Evolutionary conservation across 2,113 vertebrate species (phyloP), one percentile per base, ranked within the genome.

Genomic region (Promerops cafer): DNA sequence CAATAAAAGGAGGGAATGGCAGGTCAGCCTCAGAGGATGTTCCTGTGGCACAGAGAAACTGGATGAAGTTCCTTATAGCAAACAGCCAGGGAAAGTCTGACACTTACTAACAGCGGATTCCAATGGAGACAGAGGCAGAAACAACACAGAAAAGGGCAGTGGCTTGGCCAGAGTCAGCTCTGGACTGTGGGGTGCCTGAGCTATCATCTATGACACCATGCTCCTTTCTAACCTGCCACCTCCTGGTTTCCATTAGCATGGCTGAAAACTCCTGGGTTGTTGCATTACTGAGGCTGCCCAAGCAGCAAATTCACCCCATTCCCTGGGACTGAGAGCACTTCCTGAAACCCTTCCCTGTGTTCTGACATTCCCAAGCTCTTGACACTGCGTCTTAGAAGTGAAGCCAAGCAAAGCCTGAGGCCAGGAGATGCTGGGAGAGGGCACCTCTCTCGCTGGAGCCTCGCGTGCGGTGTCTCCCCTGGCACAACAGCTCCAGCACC

Each of bases 391-490:
- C 44, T 49, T 57, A 18, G 42, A 84, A 71, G 66, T 2, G 35
- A 77, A 81, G 65, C 22, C 42, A 54, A 45, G 50, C 2, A 4
- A 3, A 83, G 52, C 30, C 69, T 11, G 3, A 31, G 72, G 69
- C 60, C 39, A 8, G 5, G 35, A 69, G 74, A 22, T 0, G 0
- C 60, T 63, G 64, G 54, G 23, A 72, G 45, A 81, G 42, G 56
- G 61, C 35, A 63, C 39, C 60, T 66, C 27, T 39, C 0, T 4
- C 26, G 37, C 66, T 15, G 39, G 8, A 83, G 70, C 71, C 56
- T 50, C 2, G 0, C 0, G 2, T 30, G n/a, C 7, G 0, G 44
- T 17, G 27, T 52, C 57, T 75, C 20, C 80, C 47, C 22, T 0
- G 28, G 56, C 47, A 50, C 56, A 75, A 22, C 39, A 35, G 89